Evolutionary conservation across 2,888 invertebrate genomes (phyloP).

Genomic region (Heteropelma amictum): DNA sequence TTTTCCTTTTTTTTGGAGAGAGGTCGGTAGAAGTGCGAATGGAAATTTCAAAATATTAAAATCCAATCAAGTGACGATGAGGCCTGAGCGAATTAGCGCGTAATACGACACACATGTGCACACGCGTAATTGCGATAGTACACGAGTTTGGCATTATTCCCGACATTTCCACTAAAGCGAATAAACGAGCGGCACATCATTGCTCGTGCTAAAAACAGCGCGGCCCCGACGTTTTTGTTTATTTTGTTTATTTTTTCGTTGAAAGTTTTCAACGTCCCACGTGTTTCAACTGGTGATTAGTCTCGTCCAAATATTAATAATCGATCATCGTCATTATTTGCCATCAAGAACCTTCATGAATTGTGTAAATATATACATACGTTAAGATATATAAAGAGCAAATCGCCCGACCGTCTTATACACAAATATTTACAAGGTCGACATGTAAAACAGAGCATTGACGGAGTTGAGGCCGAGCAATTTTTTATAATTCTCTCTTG

Average conservation of each 20-base stretch:
- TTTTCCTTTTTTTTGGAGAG: too few species aligned
- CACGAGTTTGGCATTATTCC: constrained; percentile 57
- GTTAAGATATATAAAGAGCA: constrained; percentile 49
- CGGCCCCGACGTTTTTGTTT: constrained; percentile 7
- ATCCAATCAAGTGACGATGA: too few species aligned
- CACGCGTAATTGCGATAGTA: constrained; percentile 32
- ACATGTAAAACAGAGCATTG: constrained; percentile 20
- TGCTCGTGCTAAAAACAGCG: constrained; percentile 23
- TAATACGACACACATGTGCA: too few species aligned
- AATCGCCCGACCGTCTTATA: constrained; percentile 49
- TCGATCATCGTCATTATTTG: constrained; percentile 41
- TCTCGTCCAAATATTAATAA: constrained; percentile 18
- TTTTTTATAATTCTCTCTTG: too few species aligned
- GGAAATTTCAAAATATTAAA: too few species aligned
- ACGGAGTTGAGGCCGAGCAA: constrained; percentile 40
- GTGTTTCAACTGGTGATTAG: neutral
- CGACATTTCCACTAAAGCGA: constrained; percentile 49
- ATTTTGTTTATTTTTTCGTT: neutral
- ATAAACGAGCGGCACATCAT: constrained; percentile 22
- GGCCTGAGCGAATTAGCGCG: too few species aligned
- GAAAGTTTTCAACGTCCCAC: neutral
- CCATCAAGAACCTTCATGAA: constrained; percentile 38
- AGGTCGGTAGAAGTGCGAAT: too few species aligned
- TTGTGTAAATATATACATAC: constrained; percentile 62
- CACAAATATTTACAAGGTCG: constrained; percentile 14